These are phyloP conservation scores for Crotalus tigris DNA, from an alignment of 2,113 vertebrate species.

Conservation along the genomic window DNA sequence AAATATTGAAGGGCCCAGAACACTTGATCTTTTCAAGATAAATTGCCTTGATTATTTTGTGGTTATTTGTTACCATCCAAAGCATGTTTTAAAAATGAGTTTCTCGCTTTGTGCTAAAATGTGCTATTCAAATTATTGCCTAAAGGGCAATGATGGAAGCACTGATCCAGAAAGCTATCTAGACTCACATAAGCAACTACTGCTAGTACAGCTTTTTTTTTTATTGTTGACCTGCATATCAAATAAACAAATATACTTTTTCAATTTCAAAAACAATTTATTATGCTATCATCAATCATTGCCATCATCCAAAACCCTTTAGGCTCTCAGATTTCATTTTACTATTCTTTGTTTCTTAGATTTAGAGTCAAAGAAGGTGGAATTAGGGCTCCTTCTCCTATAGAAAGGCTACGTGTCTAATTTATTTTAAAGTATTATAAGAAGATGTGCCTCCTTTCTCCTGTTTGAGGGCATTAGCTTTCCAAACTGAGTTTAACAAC, in stretches of 20 bases:
- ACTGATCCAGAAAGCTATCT: not conserved
- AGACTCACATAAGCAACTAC: not conserved
- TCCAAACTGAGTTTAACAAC: not conserved
- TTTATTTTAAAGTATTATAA: not conserved
- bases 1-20: not conserved
- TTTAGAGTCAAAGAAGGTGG: not conserved
- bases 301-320: not conserved
- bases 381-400: not conserved
- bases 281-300: not conserved
- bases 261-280: not conserved
- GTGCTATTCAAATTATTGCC: conserved; percentile 9
- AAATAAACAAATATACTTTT: not conserved
- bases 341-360: not conserved
- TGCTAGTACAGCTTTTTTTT: not conserved
- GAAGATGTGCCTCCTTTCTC: not conserved
- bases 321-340: not conserved
- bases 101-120: not conserved
- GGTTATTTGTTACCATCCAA: not conserved
- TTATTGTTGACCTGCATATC: too few relatives aligned
- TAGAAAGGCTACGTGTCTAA: not conserved
- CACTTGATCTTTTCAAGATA: conserved; percentile 5
- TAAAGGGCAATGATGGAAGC: not conserved
- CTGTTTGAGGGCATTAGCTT: not conserved
- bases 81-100: not conserved
- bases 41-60: conserved; percentile 15